Evolutionary conservation across 2,797 vertebrate species (phyloP), one percentile per base, ranked within the genome.

Genomic region (Apogon hyalosoma): DNA sequence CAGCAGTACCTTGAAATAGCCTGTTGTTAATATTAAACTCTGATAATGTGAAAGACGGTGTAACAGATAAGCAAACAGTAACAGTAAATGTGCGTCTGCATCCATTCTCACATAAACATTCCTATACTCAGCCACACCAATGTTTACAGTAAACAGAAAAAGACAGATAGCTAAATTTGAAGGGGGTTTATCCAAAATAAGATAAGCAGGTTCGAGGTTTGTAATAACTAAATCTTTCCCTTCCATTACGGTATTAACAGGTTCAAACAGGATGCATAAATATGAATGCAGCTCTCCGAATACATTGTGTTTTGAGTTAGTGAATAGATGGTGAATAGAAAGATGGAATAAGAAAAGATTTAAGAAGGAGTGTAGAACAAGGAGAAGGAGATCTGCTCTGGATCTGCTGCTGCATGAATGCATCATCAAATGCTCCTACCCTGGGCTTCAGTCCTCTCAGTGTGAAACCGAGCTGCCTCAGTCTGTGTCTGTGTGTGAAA

Each of bases 381-480:
- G 39, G 18, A 47, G 40, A 42, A 38, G 21, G 49, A 63, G 71
- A 45, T 51, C 58, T 4, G 13, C 72, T 65, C 10, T 45, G 49
- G 36, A n/a, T 47, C 13, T 11, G 43, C 18, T 1, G 8, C 13
- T 24, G 62, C 15, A 19, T 2, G 57, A 71, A 39, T 3, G 10
- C 50, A 49, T 70, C 73, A 66, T 31, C 5, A 18, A 57, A 65
- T 39, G 38, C 54, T 1, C 13, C 31, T 42, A 59, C 36, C 38
- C 36, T 36, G 36, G 64, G 11, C 51, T 43, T 65, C 58, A 82
- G 75, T 77, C 83, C 65, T 65, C 55, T 67, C 54, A 6, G 28
- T 57, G 59, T 55, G 64, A 75, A 75, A 49, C 15, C 2, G 43
- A 79, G 64, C 55, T 49, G 52, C 51, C 59, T 52, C 19, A 72